These are phyloP conservation scores for Epiblema foenella DNA, from an alignment of 2,888 invertebrate species.

Conservation along the genomic window DNA sequence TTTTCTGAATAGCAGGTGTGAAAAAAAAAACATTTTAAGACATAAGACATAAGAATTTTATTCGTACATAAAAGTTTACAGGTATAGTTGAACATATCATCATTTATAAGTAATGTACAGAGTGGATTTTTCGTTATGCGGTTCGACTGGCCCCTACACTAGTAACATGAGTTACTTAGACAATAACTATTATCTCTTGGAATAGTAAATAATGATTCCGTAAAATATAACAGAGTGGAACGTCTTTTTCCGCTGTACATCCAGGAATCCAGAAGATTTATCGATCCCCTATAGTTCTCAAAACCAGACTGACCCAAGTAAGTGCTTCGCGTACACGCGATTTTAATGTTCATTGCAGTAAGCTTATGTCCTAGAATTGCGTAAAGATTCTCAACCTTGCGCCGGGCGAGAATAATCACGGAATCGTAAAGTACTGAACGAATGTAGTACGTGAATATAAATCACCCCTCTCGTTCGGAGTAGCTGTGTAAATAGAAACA, in stretches of 20 bases:
- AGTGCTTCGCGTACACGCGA: not conserved
- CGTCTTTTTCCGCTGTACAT: not conserved
- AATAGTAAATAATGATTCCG: not conserved
- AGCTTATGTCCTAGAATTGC: not conserved
- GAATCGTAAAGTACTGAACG: slow-evolving; percentile 22
- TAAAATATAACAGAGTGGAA: not conserved
- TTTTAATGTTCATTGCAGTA: not conserved
- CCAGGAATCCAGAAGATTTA: slow-evolving; percentile 25
- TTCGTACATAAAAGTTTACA: too few relatives aligned
- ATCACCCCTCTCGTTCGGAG: slow-evolving; percentile 4
- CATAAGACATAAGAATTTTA: too few relatives aligned
- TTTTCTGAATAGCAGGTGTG: too few relatives aligned
- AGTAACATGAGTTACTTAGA: too few relatives aligned
- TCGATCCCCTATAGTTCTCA: slow-evolving; percentile 6
- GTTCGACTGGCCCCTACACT: too few relatives aligned
- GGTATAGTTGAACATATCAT: too few relatives aligned
- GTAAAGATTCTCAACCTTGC: not conserved
- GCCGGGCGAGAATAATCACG: slow-evolving; percentile 10
- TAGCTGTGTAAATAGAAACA: not conserved
- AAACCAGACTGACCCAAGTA: not conserved
- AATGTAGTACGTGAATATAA: slow-evolving; percentile 12
- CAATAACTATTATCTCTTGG: not conserved
- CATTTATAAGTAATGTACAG: too few relatives aligned
- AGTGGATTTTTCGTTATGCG: too few relatives aligned
- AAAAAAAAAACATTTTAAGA: too few relatives aligned